phyloP scores from a whole-genome alignment of 2,113 vertebrate genomes.

The Butorides virescens region DNA sequence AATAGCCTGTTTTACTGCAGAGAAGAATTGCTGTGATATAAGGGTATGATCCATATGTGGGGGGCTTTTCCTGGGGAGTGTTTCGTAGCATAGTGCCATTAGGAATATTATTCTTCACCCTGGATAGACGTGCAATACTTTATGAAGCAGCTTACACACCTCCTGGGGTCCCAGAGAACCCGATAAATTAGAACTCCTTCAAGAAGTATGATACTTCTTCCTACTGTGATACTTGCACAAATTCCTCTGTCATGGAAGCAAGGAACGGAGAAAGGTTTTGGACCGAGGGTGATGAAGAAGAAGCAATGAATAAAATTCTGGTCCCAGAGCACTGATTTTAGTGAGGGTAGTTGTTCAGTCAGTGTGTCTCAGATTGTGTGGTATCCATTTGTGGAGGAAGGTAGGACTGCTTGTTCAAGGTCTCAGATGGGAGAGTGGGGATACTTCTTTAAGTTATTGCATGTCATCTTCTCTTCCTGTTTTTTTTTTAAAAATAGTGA shows the following conservation, averaged over 20 bases:
- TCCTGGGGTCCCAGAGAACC: neutral
- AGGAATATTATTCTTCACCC: neutral
- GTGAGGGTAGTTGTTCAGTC: neutral
- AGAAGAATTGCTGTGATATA: neutral
- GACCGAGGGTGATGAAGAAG: neutral
- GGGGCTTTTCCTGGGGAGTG: neutral
- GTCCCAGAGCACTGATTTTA: neutral
- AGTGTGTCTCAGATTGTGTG: neutral
- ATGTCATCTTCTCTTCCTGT: neutral
- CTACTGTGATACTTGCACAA: neutral
- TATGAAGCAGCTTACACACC: neutral
- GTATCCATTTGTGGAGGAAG: neutral
- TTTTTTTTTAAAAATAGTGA: neutral
- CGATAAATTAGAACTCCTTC: neutral
- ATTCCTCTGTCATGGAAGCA: neutral
- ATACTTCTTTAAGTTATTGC: neutral
- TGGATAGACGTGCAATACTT: neutral
- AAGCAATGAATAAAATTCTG: neutral
- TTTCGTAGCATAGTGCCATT: neutral
- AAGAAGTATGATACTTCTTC: neutral
- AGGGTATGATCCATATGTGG: neutral
- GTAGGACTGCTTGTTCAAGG: neutral
- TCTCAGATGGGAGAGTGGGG: neutral
- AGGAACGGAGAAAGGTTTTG: neutral
- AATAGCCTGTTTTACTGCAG: neutral